Percentiles rank a stretch among this genome's conserved stretches.
Conservation (phyloP, 2,888 invertebrate genomes). For the Caenorhabditis angaria region DNA sequence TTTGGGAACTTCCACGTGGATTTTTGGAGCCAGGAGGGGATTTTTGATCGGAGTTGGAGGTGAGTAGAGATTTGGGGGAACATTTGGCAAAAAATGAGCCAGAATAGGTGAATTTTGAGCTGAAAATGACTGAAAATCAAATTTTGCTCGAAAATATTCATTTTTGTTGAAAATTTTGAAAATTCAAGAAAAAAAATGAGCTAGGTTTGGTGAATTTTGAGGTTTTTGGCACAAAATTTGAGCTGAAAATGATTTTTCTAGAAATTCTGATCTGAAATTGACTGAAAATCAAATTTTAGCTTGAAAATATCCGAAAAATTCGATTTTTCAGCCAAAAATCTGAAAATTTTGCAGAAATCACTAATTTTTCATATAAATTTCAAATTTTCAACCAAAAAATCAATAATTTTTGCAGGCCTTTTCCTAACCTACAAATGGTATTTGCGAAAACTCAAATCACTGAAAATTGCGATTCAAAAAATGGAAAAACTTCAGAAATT, state of each 20-base stretch:
- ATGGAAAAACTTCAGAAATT: constrained; percentile 16
- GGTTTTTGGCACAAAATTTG: too few relatives aligned
- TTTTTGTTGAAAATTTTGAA: too few relatives aligned
- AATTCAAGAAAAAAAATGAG: too few relatives aligned
- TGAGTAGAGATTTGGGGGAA: too few relatives aligned
- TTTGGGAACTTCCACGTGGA: not conserved
- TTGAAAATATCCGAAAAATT: not conserved
- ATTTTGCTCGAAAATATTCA: too few relatives aligned
- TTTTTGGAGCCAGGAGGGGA: constrained; percentile 5
- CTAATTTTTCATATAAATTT: too few relatives aligned
- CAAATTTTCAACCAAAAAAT: not conserved
- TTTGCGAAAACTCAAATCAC: not conserved
- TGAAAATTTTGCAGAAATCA: not conserved
- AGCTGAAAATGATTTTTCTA: too few relatives aligned
- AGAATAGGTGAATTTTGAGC: too few relatives aligned
- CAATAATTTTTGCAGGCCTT: constrained; percentile 3
- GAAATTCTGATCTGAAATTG: not conserved
- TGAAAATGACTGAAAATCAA: too few relatives aligned
- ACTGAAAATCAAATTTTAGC: not conserved
- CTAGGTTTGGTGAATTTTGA: too few relatives aligned
- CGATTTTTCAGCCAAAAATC: not conserved
- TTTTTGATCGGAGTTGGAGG: constrained; percentile 1
- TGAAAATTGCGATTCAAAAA: constrained; percentile 10
- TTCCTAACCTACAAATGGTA: constrained; percentile 3
- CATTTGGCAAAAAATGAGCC: too few relatives aligned